phyloP scores from a whole-genome alignment of 1,140 invertebrate genomes.

The Carposina sasakii region DNA sequence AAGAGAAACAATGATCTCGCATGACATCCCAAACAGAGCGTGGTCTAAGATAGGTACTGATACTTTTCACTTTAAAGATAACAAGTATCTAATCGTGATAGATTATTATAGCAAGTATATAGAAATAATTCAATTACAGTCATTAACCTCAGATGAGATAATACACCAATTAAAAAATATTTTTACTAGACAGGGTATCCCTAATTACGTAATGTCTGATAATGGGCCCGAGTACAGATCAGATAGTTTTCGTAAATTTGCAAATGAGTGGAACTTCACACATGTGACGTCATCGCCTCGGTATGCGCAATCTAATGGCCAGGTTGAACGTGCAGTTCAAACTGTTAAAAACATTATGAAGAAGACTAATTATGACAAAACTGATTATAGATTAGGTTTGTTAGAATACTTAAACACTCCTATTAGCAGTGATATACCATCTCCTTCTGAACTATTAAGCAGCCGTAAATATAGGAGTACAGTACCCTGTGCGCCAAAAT shows the following conservation, averaged over 20 bases:
- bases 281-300: conserved; percentile 46
- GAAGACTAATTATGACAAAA: conserved; percentile 24
- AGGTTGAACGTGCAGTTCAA: conserved; percentile 46
- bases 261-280: conserved; percentile 46
- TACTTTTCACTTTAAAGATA: conserved; percentile 36
- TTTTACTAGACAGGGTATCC: conserved; percentile 48
- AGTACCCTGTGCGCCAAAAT: not conserved
- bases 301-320: conserved; percentile 51
- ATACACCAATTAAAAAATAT: conserved; percentile 33
- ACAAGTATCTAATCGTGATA: conserved; percentile 42
- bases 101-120: conserved; percentile 48
- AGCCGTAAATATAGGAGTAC: conserved; percentile 7
- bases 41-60: conserved; percentile 20
- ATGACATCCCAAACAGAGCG: conserved; percentile 24
- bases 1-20: conserved; percentile 36
- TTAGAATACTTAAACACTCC: conserved; percentile 31
- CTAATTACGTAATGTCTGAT: conserved; percentile 43
- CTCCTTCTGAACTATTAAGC: conserved; percentile 11
- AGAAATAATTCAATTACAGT: conserved; percentile 24
- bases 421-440: conserved; percentile 10
- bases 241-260: conserved; percentile 52
- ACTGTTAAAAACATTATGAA: conserved; percentile 45
- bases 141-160: conserved; percentile 14
- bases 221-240: conserved; percentile 52
- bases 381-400: conserved; percentile 26